Evolutionary conservation across 2,797 vertebrate genomes (phyloP).

Genomic region (Mareca penelope): DNA sequence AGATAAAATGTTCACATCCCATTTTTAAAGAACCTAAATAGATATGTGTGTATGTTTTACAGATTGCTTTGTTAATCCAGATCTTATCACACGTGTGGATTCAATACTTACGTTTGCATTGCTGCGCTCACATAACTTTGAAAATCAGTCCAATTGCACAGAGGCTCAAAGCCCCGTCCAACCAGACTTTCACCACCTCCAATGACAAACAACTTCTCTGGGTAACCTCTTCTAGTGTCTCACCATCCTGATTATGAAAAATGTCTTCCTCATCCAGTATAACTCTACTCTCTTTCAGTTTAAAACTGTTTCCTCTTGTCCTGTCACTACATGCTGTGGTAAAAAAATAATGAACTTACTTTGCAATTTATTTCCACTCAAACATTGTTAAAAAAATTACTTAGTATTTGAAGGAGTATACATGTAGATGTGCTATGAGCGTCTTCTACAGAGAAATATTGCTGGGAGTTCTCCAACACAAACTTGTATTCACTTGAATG

Average conservation of each 20-base stretch:
- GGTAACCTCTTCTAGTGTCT: neutral
- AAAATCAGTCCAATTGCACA: neutral
- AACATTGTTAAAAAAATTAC: neutral
- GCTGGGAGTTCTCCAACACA: neutral
- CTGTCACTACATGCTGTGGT: neutral
- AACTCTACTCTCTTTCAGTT: neutral
- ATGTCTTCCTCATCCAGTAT: too few species aligned
- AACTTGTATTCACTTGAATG: neutral
- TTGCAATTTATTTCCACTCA: neutral
- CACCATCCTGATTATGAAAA: too few species aligned
- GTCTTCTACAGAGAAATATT: neutral
- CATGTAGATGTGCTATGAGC: neutral
- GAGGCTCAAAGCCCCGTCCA: neutral
- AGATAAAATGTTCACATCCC: neutral
- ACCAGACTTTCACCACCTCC: neutral
- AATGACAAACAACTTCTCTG: neutral
- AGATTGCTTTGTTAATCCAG: slow-evolving; percentile 18
- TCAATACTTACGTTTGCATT: slow-evolving; percentile 13
- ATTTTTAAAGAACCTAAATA: neutral
- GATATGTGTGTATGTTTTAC: neutral
- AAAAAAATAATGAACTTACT: neutral
- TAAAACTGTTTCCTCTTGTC: neutral
- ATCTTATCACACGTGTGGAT: neutral
- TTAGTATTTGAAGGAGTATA: neutral
- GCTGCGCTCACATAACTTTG: neutral